Base-by-base conservation (phyloP, 2,888 invertebrate species). In the Apodemia hepburni region DNA sequence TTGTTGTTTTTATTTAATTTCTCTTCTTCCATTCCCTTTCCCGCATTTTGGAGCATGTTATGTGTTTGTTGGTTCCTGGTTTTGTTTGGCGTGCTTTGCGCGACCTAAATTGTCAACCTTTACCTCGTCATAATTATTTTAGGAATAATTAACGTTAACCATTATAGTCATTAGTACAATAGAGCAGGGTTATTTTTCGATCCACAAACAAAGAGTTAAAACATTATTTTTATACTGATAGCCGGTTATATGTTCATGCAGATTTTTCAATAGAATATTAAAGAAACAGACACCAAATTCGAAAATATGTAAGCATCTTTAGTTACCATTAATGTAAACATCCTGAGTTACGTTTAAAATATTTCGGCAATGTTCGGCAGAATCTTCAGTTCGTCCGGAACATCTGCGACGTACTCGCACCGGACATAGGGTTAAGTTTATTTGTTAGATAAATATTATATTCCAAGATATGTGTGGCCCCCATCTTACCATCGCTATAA, bases 171-270 rank as follows among this genome's bases (percentile, higher is more conserved):
- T 84, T 91, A 91, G 89, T 89, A 87, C 88, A 90, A 91, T 91
- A 91, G 90, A 89, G 87, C 91, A 90, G 90, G 90, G 90, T 91
- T 91, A 85, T 85, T 91, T 91, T 91, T 90, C 90, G 90, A 91
- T 89, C 90, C 88, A 90, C 88, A 88, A 76, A 87, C 84, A 87
- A 85, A 87, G 82, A 87, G 79, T 87, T 81, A 81, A 86, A 80
- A 85, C 77, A 84, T 90, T 91, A 91, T 90, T 91, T 91, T 91
- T 91, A 88, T 90, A 91, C 90, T 79, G 87, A 91, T 77, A 90
- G 81, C 91, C 89, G 85, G 90, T 88, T 90, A 88, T 91, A 71
- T 74, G 84, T 91, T 90, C 88, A 67, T 85, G 87, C 88, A 90
- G 79, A 75, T 78, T 85, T 85, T 82, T 80, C 80, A 82, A 86